phyloP scores from a whole-genome alignment of 2,888 invertebrate genomes.

The Drosophila melanosoma region DNA sequence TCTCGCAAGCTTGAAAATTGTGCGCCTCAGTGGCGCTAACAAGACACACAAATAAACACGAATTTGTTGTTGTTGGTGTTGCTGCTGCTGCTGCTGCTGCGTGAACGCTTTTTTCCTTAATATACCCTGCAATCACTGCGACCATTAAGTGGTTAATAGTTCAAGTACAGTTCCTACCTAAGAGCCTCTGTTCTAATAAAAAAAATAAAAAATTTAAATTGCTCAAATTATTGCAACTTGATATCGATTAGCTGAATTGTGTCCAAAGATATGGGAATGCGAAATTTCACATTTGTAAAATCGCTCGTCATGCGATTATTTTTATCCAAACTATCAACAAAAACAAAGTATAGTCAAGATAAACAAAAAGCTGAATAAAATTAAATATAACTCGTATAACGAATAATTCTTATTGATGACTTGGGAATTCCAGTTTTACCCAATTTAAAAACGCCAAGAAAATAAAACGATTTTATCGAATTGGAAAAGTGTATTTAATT shows the following conservation, averaged over 20 bases:
- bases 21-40: conserved; percentile 76
- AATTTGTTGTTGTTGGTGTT: conserved; percentile 30
- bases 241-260: background rate
- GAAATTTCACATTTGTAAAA: background rate
- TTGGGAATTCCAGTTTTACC: background rate
- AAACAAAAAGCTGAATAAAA: background rate
- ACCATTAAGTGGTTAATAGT: conserved; percentile 2
- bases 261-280: background rate
- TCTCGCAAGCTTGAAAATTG: conserved; percentile 64
- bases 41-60: conserved; percentile 29
- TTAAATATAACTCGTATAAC: background rate
- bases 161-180: background rate
- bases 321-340: background rate
- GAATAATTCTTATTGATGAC: accelerated
- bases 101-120: conserved; percentile 18
- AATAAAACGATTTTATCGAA: background rate
- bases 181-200: background rate
- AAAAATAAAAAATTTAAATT: background rate
- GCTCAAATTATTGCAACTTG: background rate
- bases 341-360: background rate
- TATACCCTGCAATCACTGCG: conserved; percentile 31
- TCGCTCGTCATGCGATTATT: background rate
- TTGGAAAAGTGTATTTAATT: background rate
- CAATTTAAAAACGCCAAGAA: background rate
- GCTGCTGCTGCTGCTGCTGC: conserved; percentile 28